Evolutionary conservation across 2,113 vertebrate genomes (phyloP).

Genomic region (Callipepla squamata): DNA sequence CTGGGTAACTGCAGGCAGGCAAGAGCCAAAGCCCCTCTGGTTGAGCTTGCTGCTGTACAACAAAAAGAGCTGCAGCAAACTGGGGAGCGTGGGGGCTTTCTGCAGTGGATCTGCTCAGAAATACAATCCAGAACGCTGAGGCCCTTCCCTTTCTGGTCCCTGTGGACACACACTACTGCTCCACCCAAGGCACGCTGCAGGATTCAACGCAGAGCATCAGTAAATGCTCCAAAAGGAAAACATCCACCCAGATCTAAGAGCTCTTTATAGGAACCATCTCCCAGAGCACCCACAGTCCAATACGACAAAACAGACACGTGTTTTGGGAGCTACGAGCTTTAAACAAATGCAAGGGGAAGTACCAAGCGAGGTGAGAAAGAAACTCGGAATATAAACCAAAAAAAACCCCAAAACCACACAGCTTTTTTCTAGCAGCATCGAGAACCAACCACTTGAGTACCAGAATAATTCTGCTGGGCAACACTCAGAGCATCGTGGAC

Average conservation of each 20-base stretch:
- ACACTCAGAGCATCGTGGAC: accelerated
- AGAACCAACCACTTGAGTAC: background rate
- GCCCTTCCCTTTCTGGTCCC: background rate
- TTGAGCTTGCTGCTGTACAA: background rate
- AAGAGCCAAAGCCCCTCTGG: accelerated
- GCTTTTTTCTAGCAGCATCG: background rate
- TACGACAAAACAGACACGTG: accelerated
- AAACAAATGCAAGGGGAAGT: background rate
- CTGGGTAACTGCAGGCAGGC: background rate
- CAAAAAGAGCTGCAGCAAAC: accelerated
- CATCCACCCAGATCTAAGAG: accelerated
- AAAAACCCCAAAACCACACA: accelerated
- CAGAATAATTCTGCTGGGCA: background rate
- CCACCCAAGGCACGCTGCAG: accelerated
- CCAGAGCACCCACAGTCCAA: accelerated
- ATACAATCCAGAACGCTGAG: accelerated
- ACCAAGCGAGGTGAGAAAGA: background rate
- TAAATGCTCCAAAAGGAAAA: background rate
- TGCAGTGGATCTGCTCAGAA: accelerated
- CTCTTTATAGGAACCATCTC: background rate
- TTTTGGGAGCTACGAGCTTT: background rate
- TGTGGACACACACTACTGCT: accelerated
- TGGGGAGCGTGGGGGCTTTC: background rate
- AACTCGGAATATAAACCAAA: background rate
- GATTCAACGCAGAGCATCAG: accelerated